Conservation (phyloP, 2,797 vertebrate genomes). For the Mareca strepera region DNA sequence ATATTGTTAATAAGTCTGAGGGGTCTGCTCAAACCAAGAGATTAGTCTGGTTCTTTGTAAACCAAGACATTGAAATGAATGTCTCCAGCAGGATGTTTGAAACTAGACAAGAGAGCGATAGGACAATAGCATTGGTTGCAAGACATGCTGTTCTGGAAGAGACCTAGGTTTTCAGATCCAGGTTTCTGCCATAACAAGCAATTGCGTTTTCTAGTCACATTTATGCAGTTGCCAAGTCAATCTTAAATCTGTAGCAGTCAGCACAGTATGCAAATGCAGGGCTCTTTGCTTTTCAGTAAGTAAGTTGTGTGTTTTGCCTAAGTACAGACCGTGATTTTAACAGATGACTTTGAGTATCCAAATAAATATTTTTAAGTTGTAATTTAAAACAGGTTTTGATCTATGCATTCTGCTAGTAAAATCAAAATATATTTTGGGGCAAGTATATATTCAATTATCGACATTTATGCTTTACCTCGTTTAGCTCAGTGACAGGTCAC, state of each 20-base stretch:
- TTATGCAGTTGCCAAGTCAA: not conserved
- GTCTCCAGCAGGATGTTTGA: accelerated
- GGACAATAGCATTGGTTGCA: not conserved
- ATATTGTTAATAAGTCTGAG: not conserved
- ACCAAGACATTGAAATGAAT: not conserved
- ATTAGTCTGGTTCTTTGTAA: not conserved
- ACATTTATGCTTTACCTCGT: not conserved
- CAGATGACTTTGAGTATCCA: not conserved
- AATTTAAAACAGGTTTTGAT: not conserved
- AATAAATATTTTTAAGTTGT: not conserved
- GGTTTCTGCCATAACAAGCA: not conserved
- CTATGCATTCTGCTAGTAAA: not conserved
- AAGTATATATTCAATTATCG: not conserved
- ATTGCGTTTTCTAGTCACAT: not conserved
- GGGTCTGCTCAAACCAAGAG: not conserved
- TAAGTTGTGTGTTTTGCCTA: not conserved
- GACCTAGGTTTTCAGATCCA: not conserved
- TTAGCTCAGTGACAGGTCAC: not conserved
- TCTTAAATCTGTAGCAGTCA: not conserved
- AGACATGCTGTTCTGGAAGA: not conserved
- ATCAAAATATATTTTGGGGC: not conserved
- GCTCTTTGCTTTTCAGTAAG: not conserved
- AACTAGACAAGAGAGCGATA: not conserved
- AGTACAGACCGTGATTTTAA: not conserved
- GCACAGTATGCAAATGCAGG: not conserved